These are phyloP conservation scores for Psammodynastes pulverulentus DNA, from an alignment of 2,113 vertebrate genomes.

Conservation along the genomic window DNA sequence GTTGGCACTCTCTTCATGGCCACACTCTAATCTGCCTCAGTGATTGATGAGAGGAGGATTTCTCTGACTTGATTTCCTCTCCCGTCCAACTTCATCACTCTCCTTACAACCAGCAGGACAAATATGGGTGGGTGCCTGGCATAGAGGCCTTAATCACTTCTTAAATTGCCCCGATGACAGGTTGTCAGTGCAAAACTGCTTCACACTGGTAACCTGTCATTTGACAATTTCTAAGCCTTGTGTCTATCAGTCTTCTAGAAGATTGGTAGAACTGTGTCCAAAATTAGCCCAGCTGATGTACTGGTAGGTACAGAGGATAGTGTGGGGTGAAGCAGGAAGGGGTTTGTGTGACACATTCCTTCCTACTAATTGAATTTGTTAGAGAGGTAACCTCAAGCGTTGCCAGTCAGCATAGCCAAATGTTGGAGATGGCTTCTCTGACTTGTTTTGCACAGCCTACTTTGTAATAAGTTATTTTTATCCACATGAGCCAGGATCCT, in stretches of 20 bases:
- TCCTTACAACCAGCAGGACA: neutral
- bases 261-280: neutral
- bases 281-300: neutral
- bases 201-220: neutral
- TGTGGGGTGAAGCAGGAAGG: neutral
- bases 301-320: neutral
- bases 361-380: neutral
- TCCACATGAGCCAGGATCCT: neutral
- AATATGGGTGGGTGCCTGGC: neutral
- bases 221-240: neutral
- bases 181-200: neutral
- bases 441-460: neutral
- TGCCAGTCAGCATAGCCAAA: neutral
- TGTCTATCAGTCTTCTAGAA: neutral
- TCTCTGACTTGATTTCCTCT: neutral
- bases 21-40: neutral
- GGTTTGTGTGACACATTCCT: neutral
- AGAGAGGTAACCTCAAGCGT: neutral
- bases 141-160: neutral
- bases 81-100: neutral
- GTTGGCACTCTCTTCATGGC: neutral
- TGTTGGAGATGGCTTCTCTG: neutral
- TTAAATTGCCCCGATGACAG: neutral
- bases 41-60: neutral
- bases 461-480: neutral